A percentile compares a stretch with the other conserved stretches of the same genome.
These are phyloP conservation scores for Thaumetopoea pityocampa DNA, from an alignment of 1,140 invertebrate genomes.

Conservation along the genomic window DNA sequence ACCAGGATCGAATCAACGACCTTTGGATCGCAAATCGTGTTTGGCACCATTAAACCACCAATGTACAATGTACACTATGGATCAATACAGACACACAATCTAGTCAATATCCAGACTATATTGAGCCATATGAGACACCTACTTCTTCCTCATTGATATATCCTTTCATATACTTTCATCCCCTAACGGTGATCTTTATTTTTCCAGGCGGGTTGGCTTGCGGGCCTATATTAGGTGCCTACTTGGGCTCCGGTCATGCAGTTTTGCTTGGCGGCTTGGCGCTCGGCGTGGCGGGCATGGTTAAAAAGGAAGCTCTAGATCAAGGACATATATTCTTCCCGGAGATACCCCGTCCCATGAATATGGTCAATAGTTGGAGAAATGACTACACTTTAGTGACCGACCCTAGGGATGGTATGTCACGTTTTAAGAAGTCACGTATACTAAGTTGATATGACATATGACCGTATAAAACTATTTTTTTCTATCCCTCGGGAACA, in stretches of 20 bases:
- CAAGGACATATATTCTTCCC: slow-evolving; percentile 23
- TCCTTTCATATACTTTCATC: background rate
- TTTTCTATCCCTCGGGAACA: too few species aligned
- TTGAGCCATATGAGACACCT: too few species aligned
- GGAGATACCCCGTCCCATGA: slow-evolving; percentile 17
- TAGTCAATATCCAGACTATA: too few species aligned
- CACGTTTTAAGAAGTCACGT: too few species aligned
- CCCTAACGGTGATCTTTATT: background rate
- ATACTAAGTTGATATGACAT: too few species aligned
- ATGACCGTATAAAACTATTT: too few species aligned
- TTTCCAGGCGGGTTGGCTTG: slow-evolving; percentile 49
- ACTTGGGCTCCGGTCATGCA: slow-evolving; percentile 37
- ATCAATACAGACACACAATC: too few species aligned
- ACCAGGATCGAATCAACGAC: too few species aligned
- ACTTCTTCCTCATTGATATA: too few species aligned
- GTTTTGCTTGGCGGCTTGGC: slow-evolving; percentile 34
- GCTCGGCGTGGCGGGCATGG: slow-evolving; percentile 31
- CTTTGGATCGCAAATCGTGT: too few species aligned
- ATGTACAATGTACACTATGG: too few species aligned
- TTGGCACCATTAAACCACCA: too few species aligned
- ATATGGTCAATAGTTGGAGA: slow-evolving; percentile 30
- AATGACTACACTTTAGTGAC: slow-evolving; percentile 26
- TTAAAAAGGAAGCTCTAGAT: slow-evolving; percentile 44
- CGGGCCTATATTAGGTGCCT: slow-evolving; percentile 37
- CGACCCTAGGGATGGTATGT: slow-evolving; percentile 45